A percentile compares a stretch with the other conserved stretches of the same genome.
Conservation (phyloP, 2,888 invertebrate genomes). For the Eristalis arbustorum region DNA sequence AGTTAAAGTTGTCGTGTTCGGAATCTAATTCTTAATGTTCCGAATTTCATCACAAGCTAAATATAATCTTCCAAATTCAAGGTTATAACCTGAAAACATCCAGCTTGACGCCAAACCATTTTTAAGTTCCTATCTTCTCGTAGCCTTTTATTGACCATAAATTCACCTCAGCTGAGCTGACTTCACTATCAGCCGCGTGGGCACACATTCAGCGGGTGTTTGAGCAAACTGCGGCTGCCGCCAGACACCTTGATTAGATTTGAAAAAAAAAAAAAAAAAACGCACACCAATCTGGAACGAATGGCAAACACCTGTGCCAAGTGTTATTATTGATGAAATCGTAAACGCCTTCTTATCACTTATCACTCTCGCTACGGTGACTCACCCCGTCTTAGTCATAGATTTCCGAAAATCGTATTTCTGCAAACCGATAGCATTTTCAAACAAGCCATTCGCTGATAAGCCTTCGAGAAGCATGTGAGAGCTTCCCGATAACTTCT, state of each 20-base stretch:
- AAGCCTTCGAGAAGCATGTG: neutral
- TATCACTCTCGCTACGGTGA: neutral
- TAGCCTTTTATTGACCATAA: neutral
- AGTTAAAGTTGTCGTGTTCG: too few species aligned
- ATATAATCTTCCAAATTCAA: neutral
- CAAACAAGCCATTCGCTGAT: neutral
- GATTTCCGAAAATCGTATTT: neutral
- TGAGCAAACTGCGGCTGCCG: neutral
- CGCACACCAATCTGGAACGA: conserved; percentile 7
- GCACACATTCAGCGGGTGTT: neutral
- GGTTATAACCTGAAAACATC: neutral
- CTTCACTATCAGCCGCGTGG: neutral
- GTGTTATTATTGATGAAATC: neutral
- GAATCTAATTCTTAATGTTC: too few species aligned
- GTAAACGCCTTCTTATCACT: neutral
- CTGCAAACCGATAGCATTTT: neutral
- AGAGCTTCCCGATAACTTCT: too few species aligned
- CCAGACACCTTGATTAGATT: conserved; percentile 10
- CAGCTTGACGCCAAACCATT: neutral
- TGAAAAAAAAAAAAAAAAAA: too few species aligned
- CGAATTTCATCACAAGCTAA: neutral
- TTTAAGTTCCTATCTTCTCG: neutral
- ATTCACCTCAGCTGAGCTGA: neutral
- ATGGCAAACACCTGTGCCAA: neutral
- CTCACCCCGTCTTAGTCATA: neutral